These are phyloP conservation scores for Trichosurus vulpecula DNA, from an alignment of 2,797 vertebrate species.

Conservation along the genomic window DNA sequence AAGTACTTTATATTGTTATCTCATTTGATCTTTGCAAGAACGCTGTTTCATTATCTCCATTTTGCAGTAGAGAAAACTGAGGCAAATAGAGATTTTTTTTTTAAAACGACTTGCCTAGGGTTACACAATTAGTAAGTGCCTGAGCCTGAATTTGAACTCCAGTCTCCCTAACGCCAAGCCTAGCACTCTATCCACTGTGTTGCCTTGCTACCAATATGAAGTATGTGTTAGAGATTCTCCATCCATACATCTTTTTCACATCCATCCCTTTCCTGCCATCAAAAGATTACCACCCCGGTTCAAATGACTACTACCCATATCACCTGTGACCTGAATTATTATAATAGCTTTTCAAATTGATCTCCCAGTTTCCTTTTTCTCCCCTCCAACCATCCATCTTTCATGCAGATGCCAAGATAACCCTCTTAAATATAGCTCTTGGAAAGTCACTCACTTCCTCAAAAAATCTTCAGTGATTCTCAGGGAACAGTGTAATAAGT, in stretches of 20 bases:
- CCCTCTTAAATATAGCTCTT: not conserved
- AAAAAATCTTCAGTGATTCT: not conserved
- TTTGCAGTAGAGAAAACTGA: not conserved
- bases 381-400: not conserved
- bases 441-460: not conserved
- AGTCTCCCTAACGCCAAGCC: accelerated
- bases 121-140: not conserved
- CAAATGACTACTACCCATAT: not conserved
- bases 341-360: not conserved
- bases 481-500: not conserved
- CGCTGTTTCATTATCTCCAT: not conserved
- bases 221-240: no score
- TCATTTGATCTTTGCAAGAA: not conserved
- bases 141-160: not conserved
- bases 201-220: not conserved
- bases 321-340: not conserved
- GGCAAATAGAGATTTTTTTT: not conserved
- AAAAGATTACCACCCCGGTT: not conserved
- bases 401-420: not conserved
- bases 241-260: no score
- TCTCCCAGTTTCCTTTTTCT: not conserved
- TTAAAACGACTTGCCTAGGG: no score
- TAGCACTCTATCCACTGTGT: not conserved
- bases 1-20: not conserved
- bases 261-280: no score